Base-by-base conservation (phyloP, 2,113 vertebrate genomes). In the Hemiscyllium ocellatum region DNA sequence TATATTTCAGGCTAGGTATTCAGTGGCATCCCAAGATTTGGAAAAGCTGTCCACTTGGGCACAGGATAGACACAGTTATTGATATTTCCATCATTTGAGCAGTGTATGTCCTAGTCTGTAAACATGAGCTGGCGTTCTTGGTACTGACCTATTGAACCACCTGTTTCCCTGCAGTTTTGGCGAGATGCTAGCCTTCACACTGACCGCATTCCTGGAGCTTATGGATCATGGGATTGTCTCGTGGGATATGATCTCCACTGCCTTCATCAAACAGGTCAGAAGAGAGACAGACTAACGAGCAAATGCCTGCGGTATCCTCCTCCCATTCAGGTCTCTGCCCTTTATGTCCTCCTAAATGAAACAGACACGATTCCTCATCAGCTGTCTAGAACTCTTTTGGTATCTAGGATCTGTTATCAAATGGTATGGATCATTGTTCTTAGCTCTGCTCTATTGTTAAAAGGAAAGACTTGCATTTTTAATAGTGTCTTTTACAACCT, bases 161-260 rank as follows among this genome's bases (percentile, higher is more conserved):
- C 0, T 96, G 86, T 69, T 8, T 94, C 96, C 96, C 96, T 95
- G 96, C 97, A 99, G 99, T 97, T 99, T 99, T 89, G 99, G 99
- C 83, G 99, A 99, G 97, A 99, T 99, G 99, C 96, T 99, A 97
- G 99, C 99, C 96, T 99, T 99, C 97, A 99, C 99, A 96, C 98
- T 99, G 97, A 99, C 99, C 19, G 99, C 99, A 96, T 99, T 99
- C 97, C 97, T 99, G 97, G 99, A 99, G 97, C 98, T 99, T 96
- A 99, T 99, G 99, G 99, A 99, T 97, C 99, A 99, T 1, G 98
- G 99, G 95, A 99, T 99, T 29, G 98, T 99, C 91, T 99, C 99
- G 87, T 99, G 99, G 99, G 99, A 99, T 97, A 98, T 99, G 97
- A 98, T 99, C 96, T 99, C 99, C 1, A 96, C 99, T 96, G 98